Evolutionary conservation across 2,113 vertebrate species (phyloP).

Genomic region (Ariopsis seemanni): DNA sequence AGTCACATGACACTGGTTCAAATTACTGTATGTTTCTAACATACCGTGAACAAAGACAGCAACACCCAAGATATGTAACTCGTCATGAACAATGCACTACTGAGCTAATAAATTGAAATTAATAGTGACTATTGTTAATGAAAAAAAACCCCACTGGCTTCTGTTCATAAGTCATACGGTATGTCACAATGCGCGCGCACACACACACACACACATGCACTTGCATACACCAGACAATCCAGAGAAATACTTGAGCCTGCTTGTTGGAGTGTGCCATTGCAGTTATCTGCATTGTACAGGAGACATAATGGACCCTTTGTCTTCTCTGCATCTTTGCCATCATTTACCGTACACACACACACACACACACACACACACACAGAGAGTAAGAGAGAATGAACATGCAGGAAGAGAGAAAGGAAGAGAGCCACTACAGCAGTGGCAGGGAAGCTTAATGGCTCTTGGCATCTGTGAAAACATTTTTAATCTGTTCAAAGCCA

Average conservation of each 20-base stretch:
- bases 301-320: constrained; percentile 29
- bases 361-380: neutral
- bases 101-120: neutral
- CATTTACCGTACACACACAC: constrained; percentile 1
- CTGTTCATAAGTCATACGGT: neutral
- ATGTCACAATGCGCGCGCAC: neutral
- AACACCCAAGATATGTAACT: neutral
- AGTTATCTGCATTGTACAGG: constrained; percentile 29
- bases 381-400: neutral
- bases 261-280: constrained; percentile 8
- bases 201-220: neutral
- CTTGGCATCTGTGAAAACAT: constrained; percentile 41
- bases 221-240: neutral
- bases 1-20: neutral
- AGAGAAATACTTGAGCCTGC: neutral
- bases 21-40: neutral
- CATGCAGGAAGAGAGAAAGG: neutral
- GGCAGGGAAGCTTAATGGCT: constrained; percentile 36
- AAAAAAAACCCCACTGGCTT: neutral
- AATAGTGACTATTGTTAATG: neutral
- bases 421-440: constrained; percentile 6
- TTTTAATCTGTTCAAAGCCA: constrained; percentile 31
- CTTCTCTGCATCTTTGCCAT: constrained; percentile 26
- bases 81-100: neutral
- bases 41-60: neutral